phyloP scores from a whole-genome alignment of 2,797 vertebrate genomes.

The Myotis vivesi region DNA sequence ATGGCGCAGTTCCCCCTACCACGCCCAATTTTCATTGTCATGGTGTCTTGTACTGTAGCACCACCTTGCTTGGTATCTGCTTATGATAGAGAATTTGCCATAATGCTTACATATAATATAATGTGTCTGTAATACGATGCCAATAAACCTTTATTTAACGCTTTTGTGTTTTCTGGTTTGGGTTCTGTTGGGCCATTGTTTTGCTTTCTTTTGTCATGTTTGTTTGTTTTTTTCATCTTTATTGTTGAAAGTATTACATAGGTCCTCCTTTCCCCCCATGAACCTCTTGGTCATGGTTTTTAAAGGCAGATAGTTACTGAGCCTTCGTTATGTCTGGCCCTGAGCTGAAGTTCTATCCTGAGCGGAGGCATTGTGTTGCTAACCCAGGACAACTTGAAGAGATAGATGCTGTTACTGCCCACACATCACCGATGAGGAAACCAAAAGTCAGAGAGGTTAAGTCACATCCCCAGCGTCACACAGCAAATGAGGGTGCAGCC shows the following conservation, averaged over 20 bases:
- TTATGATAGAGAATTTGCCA: not conserved
- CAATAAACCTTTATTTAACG: slow-evolving; percentile 59
- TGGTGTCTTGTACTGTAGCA: not conserved
- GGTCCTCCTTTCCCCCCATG: too few relatives aligned
- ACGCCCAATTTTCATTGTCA: not conserved
- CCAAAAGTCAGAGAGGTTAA: not conserved
- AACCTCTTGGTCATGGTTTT: not conserved
- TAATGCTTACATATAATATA: not conserved
- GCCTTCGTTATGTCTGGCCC: not conserved
- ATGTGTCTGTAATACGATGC: not conserved
- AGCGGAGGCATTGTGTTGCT: not conserved
- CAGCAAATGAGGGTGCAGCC: not conserved
- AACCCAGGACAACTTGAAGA: not conserved
- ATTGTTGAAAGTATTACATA: too few relatives aligned
- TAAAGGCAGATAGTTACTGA: not conserved
- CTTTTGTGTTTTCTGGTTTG: not conserved
- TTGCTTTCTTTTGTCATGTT: not conserved
- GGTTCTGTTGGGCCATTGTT: not conserved
- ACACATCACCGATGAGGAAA: not conserved
- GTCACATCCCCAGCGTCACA: not conserved
- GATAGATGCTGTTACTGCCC: not conserved
- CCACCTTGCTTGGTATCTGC: not conserved
- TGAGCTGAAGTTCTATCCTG: not conserved
- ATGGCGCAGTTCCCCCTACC: not conserved
- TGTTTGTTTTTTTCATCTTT: too few relatives aligned